Evolutionary conservation across 2,113 vertebrate species (phyloP), one percentile per base, ranked within the genome.

Genomic region (Symphodus melops): DNA sequence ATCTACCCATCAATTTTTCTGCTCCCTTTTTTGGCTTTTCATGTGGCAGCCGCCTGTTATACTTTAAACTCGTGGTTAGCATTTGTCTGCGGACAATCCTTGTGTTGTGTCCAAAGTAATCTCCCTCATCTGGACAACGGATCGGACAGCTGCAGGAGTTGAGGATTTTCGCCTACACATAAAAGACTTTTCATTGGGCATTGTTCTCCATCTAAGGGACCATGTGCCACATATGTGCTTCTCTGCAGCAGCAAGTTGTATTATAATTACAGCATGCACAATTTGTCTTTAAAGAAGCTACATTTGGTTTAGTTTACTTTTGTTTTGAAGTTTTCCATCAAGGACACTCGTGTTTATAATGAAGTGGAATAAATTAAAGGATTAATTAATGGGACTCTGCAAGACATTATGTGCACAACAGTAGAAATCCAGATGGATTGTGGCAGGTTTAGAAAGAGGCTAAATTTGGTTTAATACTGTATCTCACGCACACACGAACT

Each of bases 41-140:
- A 90, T 90, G 86, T 91, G 91, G 90, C 77, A 62, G n/a, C 62
- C 68, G 36, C 73, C 84, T 90, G 84, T 92, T 88, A 82, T 62
- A 88, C 81, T 92, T 92, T 89, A 91, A 89, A 90, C 83, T 73
- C 72, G 89, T n/a, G 85, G 90, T 84, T 19, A 17, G 76, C 77
- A 59, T 91, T 88, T 86, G 87, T 83, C 76, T 87, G 68, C 14
- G 83, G 86, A 91, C 78, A 56, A 77, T 88, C 86, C 59, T 79
- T 62, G 39, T 90, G 87, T 89, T 90, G 81, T 89, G 86, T 91
- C 91, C 88, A 87, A 92, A 87, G 82, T 75, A 87, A 85, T 92
- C 85, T 74, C 28, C 78, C 79, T 90, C 81, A 83, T 85, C 75
- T 85, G 79, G 85, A 87, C 86, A 80, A 88, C 70, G 63, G 65